phyloP scores from a whole-genome alignment of 2,797 vertebrate species.

The Mormyrus proboscirostris region DNA sequence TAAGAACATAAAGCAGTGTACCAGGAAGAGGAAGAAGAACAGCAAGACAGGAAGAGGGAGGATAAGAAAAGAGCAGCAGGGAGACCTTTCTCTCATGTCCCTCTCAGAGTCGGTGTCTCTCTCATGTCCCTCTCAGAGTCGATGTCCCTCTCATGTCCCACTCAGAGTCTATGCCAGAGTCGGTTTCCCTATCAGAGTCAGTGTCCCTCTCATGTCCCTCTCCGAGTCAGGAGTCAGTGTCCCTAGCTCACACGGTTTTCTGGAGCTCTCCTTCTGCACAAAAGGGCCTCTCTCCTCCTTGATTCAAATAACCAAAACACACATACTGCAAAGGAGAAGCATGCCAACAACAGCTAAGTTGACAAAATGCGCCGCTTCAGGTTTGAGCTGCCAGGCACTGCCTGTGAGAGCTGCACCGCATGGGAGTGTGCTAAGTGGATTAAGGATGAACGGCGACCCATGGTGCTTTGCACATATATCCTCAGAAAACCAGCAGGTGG shows the following conservation, averaged over 20 bases:
- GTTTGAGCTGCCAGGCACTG: neutral
- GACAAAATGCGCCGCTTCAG: neutral
- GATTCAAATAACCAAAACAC: neutral
- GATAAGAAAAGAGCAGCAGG: neutral
- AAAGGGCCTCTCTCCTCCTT: neutral
- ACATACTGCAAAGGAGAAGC: neutral
- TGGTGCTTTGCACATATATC: neutral
- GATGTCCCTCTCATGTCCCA: neutral
- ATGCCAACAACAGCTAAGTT: neutral
- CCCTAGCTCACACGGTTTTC: neutral
- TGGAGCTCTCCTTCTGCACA: neutral
- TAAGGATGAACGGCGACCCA: neutral
- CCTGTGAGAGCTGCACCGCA: neutral
- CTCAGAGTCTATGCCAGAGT: neutral
- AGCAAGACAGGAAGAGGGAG: neutral
- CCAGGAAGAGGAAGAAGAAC: neutral
- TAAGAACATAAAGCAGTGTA: neutral
- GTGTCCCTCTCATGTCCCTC: no score
- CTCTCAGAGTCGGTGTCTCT: neutral
- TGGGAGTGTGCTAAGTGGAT: neutral
- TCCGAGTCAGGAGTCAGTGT: neutral
- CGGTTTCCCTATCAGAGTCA: no score
- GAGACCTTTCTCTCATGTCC: neutral
- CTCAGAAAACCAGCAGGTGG: conserved; percentile 32
- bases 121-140: neutral